These are phyloP conservation scores for Periophthalmodon schlosseri DNA, from an alignment of 2,113 vertebrate genomes.

Conservation along the genomic window DNA sequence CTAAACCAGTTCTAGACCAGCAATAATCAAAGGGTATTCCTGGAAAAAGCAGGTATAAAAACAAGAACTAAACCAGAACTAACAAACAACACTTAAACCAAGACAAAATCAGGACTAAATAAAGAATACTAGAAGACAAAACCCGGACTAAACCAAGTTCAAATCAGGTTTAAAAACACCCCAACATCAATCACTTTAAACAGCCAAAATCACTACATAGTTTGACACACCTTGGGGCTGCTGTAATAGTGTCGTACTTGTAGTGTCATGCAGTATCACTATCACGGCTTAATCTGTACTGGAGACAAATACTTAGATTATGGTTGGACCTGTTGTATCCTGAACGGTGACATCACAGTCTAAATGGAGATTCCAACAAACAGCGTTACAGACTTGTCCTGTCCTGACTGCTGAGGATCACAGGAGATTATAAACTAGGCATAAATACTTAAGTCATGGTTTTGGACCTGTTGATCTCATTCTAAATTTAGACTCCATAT, in stretches of 20 bases:
- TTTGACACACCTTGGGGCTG: not conserved
- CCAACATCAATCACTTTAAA: too few species aligned
- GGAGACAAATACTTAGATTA: not conserved
- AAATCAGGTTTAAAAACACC: not conserved
- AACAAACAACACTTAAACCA: too few species aligned
- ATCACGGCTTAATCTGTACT: not conserved
- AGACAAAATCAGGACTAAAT: too few species aligned
- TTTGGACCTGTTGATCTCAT: not conserved
- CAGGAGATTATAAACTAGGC: not conserved
- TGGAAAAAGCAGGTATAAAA: too few species aligned
- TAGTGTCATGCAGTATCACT: not conserved
- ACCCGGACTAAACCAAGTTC: not conserved
- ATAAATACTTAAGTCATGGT: not conserved
- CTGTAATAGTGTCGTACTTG: not conserved
- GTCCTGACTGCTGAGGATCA: not conserved
- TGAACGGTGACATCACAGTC: not conserved
- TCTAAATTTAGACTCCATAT: not conserved
- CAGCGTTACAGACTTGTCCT: not conserved
- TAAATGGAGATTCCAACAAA: not conserved
- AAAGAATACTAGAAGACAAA: not conserved
- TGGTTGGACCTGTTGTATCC: not conserved
- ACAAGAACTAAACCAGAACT: not conserved
- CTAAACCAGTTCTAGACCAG: too few species aligned
- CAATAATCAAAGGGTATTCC: too few species aligned
- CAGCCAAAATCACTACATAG: not conserved